Conservation (phyloP, 2,888 invertebrate species). For the Spatulosminthurus flaviceps region DNA sequence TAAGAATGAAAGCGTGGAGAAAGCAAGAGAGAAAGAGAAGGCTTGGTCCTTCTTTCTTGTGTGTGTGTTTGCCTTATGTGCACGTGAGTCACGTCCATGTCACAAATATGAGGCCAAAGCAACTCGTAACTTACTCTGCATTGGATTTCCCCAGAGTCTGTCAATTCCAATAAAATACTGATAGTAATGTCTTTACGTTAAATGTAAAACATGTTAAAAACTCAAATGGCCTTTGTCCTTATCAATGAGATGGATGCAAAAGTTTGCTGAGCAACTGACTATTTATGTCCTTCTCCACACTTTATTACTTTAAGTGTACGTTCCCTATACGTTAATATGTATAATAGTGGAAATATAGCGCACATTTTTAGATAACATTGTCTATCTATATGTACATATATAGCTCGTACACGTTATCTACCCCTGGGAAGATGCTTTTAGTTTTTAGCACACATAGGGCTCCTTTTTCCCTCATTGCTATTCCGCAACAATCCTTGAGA, state of each 20-base stretch:
- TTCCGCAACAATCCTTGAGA: not conserved
- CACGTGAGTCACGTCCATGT: constrained; percentile 14
- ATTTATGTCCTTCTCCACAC: constrained; percentile 14
- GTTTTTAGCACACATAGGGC: no score
- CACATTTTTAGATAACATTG: no score
- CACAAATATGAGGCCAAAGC: constrained; percentile 18
- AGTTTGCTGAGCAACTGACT: not conserved
- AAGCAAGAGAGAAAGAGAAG: no score
- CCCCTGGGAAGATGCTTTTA: no score
- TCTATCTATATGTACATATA: no score
- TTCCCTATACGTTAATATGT: not conserved
- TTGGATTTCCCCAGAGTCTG: constrained; percentile 52
- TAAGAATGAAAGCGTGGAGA: not conserved
- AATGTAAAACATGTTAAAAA: constrained; percentile 26
- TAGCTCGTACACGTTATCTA: no score
- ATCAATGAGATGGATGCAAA: constrained; percentile 18
- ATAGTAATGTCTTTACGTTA: constrained; percentile 29
- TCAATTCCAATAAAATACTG: constrained; percentile 38
- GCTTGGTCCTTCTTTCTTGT: no score
- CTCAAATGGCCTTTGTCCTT: constrained; percentile 12
- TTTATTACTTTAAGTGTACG: not conserved
- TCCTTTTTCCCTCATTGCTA: not conserved
- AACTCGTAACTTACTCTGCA: constrained; percentile 32
- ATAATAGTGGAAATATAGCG: not conserved
- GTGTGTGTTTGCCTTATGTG: not conserved